Base-by-base conservation (phyloP, 2,797 vertebrate genomes). In the Clarias pachynema region DNA sequence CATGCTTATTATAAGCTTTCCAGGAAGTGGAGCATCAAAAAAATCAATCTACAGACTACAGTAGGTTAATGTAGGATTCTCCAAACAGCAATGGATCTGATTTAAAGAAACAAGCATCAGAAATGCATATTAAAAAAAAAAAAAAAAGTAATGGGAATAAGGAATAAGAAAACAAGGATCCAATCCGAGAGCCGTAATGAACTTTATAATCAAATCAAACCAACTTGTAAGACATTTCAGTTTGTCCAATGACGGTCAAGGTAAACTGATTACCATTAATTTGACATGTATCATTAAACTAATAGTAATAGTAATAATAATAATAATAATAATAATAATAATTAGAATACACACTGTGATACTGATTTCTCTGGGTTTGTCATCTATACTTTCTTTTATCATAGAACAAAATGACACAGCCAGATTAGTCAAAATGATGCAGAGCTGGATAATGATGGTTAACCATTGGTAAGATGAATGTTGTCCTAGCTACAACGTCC, bases 401-500 rank as follows among this genome's bases (percentile, higher is more conserved):
- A 59, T 77, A 53, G 7, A 18, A 22, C 31, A 59, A 60, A 34
- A 59, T 60, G 24, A 60, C 29, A 60, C 44, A 44, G 44, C 44
- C 44, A 2, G 44, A 29, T 40, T 40, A 56, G 44, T 49, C 72
- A 7, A 73, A 80, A 56, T 66, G 22, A 49, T 24, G 70, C 14
- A 22, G n/a, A n/a, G 57, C 37, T 70, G 34, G 3, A 57, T 40
- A 12, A 79, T 68, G 56, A 75, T n/a, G 22, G 29, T 78, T 56
- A 77, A 66, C 26, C 65, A 57, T 4, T 57, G 49, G 6, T 77
- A 2, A 68, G 40, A 29, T n/a, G 59, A 60, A 16, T 78, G 44
- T 49, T 49, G 44, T 40, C 9, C 34, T 66, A 63, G 65, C 15
- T 83, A 87, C n/a, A 84, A 77, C 31, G 4, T 63, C 26, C 53